A percentile compares a stretch with the other conserved stretches of the same genome.
These are phyloP conservation scores for Bugula neritina DNA, from an alignment of 2,888 invertebrate species.

Conservation along the genomic window DNA sequence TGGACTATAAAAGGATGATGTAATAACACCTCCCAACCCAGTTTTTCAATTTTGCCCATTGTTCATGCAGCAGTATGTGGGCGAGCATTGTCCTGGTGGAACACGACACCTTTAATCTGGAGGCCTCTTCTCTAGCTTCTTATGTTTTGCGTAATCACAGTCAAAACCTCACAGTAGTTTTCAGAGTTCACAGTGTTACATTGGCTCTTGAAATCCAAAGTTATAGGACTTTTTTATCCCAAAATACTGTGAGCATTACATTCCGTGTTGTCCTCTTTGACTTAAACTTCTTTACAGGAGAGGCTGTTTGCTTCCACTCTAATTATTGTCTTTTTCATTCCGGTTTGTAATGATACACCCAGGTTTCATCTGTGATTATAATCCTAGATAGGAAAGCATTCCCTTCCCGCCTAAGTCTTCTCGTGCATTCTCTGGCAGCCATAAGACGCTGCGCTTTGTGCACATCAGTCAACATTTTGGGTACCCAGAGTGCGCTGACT, in stretches of 20 bases:
- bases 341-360: neutral
- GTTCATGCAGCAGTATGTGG: neutral
- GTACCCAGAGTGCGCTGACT: neutral
- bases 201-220: neutral
- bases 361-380: neutral
- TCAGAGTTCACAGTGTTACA: neutral
- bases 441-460: too few relatives aligned
- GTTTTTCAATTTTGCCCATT: neutral
- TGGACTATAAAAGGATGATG: neutral
- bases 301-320: neutral
- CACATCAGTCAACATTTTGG: too few relatives aligned
- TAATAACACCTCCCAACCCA: neutral
- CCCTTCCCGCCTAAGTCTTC: neutral
- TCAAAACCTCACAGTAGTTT: neutral
- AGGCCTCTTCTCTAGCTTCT: neutral
- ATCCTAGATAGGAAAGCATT: constrained; percentile 6
- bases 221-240: neutral
- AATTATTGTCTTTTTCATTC: neutral
- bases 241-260: neutral
- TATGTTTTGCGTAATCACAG: neutral
- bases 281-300: neutral
- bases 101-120: neutral
- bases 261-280: neutral
- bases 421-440: too few relatives aligned
- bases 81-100: neutral